phyloP scores from a whole-genome alignment of 1,140 invertebrate genomes.

The Harlomillsia oculata region DNA sequence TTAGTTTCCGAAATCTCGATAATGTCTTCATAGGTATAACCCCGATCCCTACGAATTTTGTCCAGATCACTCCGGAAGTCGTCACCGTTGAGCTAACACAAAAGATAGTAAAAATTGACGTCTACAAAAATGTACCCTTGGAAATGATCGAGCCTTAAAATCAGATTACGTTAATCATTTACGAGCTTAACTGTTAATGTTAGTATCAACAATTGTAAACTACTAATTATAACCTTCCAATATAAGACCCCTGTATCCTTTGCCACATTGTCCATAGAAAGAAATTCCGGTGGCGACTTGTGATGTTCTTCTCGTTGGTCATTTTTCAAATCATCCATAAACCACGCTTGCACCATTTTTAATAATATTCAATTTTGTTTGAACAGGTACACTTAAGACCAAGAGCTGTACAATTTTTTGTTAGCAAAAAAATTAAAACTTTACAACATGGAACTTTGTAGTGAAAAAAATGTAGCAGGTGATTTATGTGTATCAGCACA shows the following conservation, averaged over 20 bases:
- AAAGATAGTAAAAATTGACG: neutral
- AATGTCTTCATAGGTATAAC: slow-evolving; percentile 83
- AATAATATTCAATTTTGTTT: too few relatives aligned
- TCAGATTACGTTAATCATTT: neutral
- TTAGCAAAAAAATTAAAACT: too few relatives aligned
- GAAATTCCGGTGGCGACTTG: slow-evolving; percentile 16
- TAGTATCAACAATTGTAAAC: neutral
- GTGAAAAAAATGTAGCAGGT: too few relatives aligned
- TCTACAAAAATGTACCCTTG: too few relatives aligned
- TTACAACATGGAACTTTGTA: too few relatives aligned
- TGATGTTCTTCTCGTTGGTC: slow-evolving; percentile 29
- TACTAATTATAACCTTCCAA: slow-evolving; percentile 32
- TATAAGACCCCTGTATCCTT: slow-evolving; percentile 35
- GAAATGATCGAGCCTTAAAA: slow-evolving; percentile 1
- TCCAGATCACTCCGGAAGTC: slow-evolving; percentile 50
- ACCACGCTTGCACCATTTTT: slow-evolving; percentile 33
- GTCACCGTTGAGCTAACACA: slow-evolving; percentile 47
- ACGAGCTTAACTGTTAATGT: neutral
- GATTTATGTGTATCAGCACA: too few relatives aligned
- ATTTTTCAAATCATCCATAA: slow-evolving; percentile 16
- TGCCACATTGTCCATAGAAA: slow-evolving; percentile 19
- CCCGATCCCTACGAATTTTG: slow-evolving; percentile 61
- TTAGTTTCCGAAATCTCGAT: slow-evolving; percentile 72
- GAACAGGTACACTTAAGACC: too few relatives aligned
- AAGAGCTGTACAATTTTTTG: too few relatives aligned